These are phyloP conservation scores for Aporophyla nigra DNA, from an alignment of 2,888 invertebrate species.

Conservation along the genomic window DNA sequence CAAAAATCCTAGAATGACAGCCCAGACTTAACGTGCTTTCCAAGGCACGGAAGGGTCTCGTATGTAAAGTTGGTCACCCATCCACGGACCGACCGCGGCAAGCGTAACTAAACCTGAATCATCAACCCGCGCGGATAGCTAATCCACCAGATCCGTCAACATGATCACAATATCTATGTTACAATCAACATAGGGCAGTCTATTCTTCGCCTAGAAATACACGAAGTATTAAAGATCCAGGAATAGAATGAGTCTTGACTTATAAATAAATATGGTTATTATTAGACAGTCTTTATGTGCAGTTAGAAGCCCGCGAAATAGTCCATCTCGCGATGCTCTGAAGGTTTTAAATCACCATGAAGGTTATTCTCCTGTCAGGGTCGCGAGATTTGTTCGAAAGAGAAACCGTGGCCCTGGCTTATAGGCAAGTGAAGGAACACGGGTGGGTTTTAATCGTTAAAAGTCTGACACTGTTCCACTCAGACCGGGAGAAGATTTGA, in stretches of 20 bases:
- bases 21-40: not conserved
- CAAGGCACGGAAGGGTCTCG: not conserved
- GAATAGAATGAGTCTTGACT: slow-evolving; percentile 13
- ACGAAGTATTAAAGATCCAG: not conserved
- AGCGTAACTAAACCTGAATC: not conserved
- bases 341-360: not conserved
- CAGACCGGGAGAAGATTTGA: no score
- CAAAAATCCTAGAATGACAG: no score
- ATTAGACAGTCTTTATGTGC: slow-evolving; percentile 2
- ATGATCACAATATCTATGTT: no score
- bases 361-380: no score
- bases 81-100: not conserved
- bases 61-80: not conserved
- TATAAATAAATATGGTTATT: slow-evolving; percentile 35
- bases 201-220: not conserved
- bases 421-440: no score
- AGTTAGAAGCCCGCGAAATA: not conserved
- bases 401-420: no score
- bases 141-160: not conserved
- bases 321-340: not conserved
- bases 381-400: no score
- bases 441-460: no score
- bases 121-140: not conserved
- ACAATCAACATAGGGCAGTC: not conserved
- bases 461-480: no score